Base-by-base conservation (phyloP, 2,113 vertebrate genomes). In the Cheilinus undulatus region DNA sequence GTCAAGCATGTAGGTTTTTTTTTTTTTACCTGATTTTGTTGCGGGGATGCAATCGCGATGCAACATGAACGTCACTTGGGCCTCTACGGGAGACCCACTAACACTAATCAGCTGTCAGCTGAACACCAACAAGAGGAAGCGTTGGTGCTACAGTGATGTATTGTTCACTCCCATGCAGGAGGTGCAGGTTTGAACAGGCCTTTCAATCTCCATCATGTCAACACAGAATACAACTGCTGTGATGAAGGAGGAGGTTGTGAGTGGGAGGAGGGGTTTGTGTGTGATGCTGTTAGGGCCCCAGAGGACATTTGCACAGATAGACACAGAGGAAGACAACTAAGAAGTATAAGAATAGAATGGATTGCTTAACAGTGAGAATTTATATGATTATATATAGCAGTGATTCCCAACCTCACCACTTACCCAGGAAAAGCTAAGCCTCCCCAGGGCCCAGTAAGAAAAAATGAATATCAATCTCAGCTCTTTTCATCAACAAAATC, bases 201-300 rank as follows among this genome's bases (percentile, higher is more conserved):
- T 76, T 69, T 75, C 52, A 49, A 62, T 74, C 56, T 57, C 24
- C n/a, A 61, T 79, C 23, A 53, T 59, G 51, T 64, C 53, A 73
- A 36, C 64, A 28, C 46, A 53, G 38, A 75, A 57, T 46, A 36
- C 54, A 61, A 40, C 46, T 17, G 34, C 15, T 53, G 38, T 32
- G 45, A 45, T 51, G 23, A 26, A 49, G 38, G 46, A 22, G 43
- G 54, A 54, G 48, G 23, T 13, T 0, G 70, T 32, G 5, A 14
- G 13, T 43, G 5, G 38, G 34, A 40, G n/a, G 1, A 7, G 5
- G 15, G 14, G 15, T 17, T 11, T 34, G 3, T 42, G 40, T 59
- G 24, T 32, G n/a, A 17, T n/a, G 32, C 58, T 43, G 20, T 50
- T 13, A n/a, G 8, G 3, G 13, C 22, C 14, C 6, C 10, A 8